phyloP scores from a whole-genome alignment of 2,888 invertebrate species.

The Hirtodrosophila cameraria region DNA sequence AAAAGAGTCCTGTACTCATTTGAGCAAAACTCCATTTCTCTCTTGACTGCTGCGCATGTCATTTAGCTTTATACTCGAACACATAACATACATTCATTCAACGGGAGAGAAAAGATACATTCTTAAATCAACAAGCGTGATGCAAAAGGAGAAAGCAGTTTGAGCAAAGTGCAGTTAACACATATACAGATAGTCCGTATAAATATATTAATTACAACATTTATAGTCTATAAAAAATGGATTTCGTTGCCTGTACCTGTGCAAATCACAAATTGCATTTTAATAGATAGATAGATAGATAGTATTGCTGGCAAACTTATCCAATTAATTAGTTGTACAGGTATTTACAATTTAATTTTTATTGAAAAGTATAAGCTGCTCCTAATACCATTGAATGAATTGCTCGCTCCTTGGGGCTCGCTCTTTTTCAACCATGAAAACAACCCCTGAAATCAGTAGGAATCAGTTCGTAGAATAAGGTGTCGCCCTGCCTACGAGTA shows the following conservation, averaged over 20 bases:
- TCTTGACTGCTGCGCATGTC: constrained; percentile 51
- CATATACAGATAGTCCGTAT: neutral
- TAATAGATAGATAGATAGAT: too few relatives aligned
- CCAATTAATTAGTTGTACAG: too few relatives aligned
- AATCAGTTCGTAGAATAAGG: constrained; percentile 28
- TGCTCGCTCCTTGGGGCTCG: constrained; percentile 11
- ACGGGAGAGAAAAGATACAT: constrained; percentile 10
- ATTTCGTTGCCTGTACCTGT: too few relatives aligned
- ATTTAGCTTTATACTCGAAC: constrained; percentile 4
- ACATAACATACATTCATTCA: constrained; percentile 22
- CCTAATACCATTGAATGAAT: constrained; percentile 11
- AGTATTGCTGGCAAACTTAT: too few relatives aligned
- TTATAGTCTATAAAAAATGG: neutral
- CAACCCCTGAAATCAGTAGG: constrained; percentile 32
- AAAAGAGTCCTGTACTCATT: constrained; percentile 5
- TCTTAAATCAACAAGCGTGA: constrained; percentile 42
- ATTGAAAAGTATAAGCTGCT: neutral
- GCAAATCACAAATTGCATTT: too few relatives aligned
- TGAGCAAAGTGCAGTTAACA: neutral
- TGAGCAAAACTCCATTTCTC: constrained; percentile 14
- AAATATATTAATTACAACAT: neutral
- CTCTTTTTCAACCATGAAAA: constrained; percentile 20
- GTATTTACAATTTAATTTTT: too few relatives aligned
- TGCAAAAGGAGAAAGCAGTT: neutral
- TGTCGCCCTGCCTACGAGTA: constrained; percentile 56